phyloP scores from a whole-genome alignment of 2,113 vertebrate species.

The Dunckerocampus dactyliophorus region DNA sequence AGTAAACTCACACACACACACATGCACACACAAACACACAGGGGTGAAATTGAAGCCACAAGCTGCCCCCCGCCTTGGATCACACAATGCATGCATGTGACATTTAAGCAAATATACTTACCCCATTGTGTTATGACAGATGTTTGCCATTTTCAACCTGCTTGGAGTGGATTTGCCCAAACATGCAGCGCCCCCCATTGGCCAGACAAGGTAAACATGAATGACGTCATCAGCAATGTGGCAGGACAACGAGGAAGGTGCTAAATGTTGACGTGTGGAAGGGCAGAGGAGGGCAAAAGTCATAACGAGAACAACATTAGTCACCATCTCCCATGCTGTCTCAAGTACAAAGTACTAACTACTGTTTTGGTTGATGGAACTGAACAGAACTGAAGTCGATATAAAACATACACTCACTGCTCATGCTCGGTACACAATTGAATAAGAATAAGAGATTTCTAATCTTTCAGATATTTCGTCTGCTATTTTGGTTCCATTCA shows the following conservation, averaged over 20 bases:
- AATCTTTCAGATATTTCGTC: no score
- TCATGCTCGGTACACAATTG: neutral
- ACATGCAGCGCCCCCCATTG: constrained; percentile 38
- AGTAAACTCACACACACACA: constrained; percentile 5
- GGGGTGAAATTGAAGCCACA: neutral
- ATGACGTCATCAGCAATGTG: constrained; percentile 1
- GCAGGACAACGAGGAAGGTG: constrained; percentile 17
- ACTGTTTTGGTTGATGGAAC: neutral
- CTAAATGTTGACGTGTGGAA: constrained; percentile 39
- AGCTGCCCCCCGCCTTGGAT: neutral
- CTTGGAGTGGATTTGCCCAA: neutral
- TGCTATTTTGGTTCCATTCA: no score
- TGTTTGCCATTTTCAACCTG: neutral
- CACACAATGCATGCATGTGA: neutral
- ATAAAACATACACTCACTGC: neutral
- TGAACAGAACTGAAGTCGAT: neutral
- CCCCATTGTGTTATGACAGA: neutral
- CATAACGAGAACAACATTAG: constrained; percentile 28
- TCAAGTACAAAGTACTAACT: constrained; percentile 5
- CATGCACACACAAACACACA: constrained; percentile 5
- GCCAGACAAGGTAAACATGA: neutral
- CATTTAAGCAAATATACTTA: neutral
- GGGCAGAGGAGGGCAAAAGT: constrained; percentile 32
- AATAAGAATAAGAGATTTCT: neutral
- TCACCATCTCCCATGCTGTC: constrained; percentile 25